phyloP scores from a whole-genome alignment of 2,113 vertebrate species.

The Colaptes auratus region DNA sequence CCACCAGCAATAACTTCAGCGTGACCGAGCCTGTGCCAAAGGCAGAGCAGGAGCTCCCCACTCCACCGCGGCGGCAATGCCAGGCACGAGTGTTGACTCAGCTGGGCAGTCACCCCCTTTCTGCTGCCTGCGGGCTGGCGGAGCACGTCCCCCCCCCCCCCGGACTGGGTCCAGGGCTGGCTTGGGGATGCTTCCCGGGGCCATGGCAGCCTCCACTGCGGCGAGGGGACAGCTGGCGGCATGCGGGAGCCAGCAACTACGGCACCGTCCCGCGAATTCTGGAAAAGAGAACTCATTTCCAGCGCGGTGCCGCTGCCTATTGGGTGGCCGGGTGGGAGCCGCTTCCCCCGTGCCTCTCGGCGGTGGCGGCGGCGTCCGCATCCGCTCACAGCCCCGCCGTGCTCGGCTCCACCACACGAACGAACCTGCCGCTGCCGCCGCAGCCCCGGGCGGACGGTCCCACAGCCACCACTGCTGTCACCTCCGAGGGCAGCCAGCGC shows the following conservation, averaged over 20 bases:
- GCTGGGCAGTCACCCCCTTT: not conserved
- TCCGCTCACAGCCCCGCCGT: not conserved
- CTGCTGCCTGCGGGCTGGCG: not conserved
- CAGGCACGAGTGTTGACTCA: not conserved
- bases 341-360: not conserved
- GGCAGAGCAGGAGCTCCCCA: not conserved
- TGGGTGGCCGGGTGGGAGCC: not conserved
- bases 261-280: not conserved
- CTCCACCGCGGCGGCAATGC: not conserved
- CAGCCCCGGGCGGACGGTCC: not conserved
- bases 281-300: conserved; percentile 25
- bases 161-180: not conserved
- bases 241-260: not conserved
- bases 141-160: fast-evolving
- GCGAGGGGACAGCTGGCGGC: not conserved
- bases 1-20: fast-evolving
- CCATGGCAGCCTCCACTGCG: fast-evolving
- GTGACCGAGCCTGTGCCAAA: not conserved
- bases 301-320: not conserved
- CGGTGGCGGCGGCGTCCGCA: not conserved
- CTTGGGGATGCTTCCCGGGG: not conserved
- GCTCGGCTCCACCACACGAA: not conserved
- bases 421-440: not conserved
- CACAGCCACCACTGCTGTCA: not conserved
- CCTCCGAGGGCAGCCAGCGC: not conserved